Evolutionary conservation across 2,888 invertebrate species (phyloP), one percentile per base, ranked within the genome.

Genomic region (Pristionchus maxplancki): DNA sequence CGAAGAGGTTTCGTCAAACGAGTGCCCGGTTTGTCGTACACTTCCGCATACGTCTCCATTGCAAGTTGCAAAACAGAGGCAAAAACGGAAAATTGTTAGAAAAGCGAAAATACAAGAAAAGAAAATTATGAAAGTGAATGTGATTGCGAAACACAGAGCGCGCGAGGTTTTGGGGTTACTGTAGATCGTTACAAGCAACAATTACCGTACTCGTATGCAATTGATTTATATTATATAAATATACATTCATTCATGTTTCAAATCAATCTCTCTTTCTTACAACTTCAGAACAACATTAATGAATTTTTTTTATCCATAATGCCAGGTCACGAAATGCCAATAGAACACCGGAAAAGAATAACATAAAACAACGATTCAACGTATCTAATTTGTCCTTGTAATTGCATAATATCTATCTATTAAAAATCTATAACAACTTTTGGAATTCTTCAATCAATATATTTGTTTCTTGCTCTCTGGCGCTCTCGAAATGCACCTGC

Each of bases 1-100:
- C 11, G 78, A 3, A 78, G 44, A 8, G 78, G 78, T n/a, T 48
- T 44, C 13, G 78, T 11, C n/a, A 78, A 28, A 28, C 44, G n/a
- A 48, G 28, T 40, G 44, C 78, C 44, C 78, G 78, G 78, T 28
- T 44, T 48, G 44, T 48, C 78, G 78, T 78, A 78, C 9, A 78
- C 71, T 37, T 74, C 71, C 20, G 71, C 71, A 24, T 74, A 74
- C 71, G 71, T 74, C 37, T 74, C 71, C 71, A 74, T 74, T 37
- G 37, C 20, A 24, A 40, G n/a, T n/a, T n/a, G n/a, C n/a, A n/a
- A n/a, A n/a, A n/a, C n/a, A n/a, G n/a, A n/a, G n/a, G n/a, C n/a
- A n/a, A n/a, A n/a, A n/a, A n/a, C n/a, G n/a, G n/a, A n/a, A n/a
- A n/a, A 40, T 11, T 4, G 24, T 17, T 11, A 78, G 40, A 74